Evolutionary conservation across 2,888 invertebrate species (phyloP), one percentile per base, ranked within the genome.

Genomic region (Melieria omissa): DNA sequence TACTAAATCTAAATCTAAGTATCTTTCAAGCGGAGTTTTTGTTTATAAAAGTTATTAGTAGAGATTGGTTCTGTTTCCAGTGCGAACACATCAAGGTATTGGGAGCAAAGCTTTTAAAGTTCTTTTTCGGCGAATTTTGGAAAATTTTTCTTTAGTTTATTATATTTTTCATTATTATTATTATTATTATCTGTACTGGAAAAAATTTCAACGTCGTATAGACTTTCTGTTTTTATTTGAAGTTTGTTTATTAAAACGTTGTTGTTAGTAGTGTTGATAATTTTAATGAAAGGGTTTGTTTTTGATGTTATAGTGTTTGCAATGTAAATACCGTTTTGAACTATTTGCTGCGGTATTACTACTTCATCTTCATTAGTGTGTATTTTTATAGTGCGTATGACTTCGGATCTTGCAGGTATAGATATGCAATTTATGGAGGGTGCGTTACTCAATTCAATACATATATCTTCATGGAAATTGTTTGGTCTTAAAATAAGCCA

Each of bases 21-120:
- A 9, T 70, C 67, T 58, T 16, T 57, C 10, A 73, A 41, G 8
- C 67, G 14, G 44, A 73, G 65, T 1, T 66, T 69, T 54, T 67
- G 54, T 62, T 70, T 70, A 47, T 63, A 55, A 46, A 64, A 71
- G 44, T 65, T 68, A 29, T 67, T 69, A 14, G 44, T 54, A 60
- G 52, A 72, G 44, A 74, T 73, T 57, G 47, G 55, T 68, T 75
- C 73, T 46, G 71, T 66, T 74, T 73, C 73, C 62, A 73, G 70
- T 8, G 65, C 73, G 52, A 76, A 76, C 42, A 76, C 69, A 73
- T 76, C 73, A 16, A 29, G 62, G 54, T 71, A 74, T 52, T 66
- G 14, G 4, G 55, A 14, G 45, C 72, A 70, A 44, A 55, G 58
- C 12, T 47, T 66, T 16, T 16, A 57, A 44, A 62, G 42, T 12